A percentile compares a stretch with the other conserved stretches of the same genome.
Evolutionary conservation across 2,888 invertebrate species (phyloP).

Genomic region (Bombylius discolor): DNA sequence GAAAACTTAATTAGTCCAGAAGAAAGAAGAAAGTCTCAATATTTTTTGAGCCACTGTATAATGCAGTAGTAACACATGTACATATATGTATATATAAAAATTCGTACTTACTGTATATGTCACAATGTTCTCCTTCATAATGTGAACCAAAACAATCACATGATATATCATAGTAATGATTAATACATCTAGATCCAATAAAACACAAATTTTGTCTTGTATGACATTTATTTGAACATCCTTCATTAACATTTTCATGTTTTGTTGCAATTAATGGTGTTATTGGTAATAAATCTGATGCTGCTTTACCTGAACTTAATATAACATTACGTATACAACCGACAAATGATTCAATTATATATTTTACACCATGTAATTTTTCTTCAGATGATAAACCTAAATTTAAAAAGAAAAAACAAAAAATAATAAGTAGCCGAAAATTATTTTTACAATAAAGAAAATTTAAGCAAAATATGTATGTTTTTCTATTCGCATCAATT

Average conservation of each 20-base stretch:
- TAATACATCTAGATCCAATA: conserved; percentile 76
- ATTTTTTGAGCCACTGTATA: no score
- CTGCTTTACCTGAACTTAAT: conserved; percentile 72
- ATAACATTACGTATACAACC: conserved; percentile 83
- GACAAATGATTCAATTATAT: conserved; percentile 84
- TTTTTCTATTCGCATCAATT: no score
- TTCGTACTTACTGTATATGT: conserved; percentile 63
- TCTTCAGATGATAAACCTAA: conserved; percentile 76
- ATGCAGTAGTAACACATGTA: no score
- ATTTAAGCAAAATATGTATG: neutral
- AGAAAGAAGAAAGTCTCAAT: no score
- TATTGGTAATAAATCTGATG: conserved; percentile 67
- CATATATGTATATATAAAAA: no score
- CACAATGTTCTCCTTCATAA: conserved; percentile 85
- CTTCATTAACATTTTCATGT: conserved; percentile 80
- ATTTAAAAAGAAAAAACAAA: conserved; percentile 11
- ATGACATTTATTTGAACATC: conserved; percentile 72
- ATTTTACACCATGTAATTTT: conserved; percentile 76
- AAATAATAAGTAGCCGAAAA: neutral
- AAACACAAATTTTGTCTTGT: conserved; percentile 76
- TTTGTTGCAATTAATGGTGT: conserved; percentile 74
- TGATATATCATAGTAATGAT: conserved; percentile 76
- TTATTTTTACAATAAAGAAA: no score
- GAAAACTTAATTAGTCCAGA: no score
- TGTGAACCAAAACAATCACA: conserved; percentile 89